Percentiles rank a stretch among this genome's conserved stretches.
These are phyloP conservation scores for Odobenus rosmarus DNA, from an alignment of 2,113 vertebrate genomes.

Conservation along the genomic window DNA sequence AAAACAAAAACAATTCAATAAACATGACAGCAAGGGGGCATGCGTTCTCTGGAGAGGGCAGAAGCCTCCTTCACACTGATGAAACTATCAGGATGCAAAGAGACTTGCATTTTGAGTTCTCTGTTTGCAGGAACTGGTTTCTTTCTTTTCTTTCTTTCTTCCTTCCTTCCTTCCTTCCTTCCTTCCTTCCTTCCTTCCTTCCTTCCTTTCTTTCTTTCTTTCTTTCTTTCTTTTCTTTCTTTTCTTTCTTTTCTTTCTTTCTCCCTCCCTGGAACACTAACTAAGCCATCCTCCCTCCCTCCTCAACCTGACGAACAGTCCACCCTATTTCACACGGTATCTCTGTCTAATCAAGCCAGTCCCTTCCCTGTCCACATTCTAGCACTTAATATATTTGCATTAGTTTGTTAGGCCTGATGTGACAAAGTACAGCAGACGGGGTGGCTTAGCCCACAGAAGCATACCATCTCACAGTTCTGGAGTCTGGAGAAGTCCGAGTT, in stretches of 20 bases:
- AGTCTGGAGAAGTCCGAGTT: not conserved
- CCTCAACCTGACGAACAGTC: not conserved
- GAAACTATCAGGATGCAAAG: slow-evolving; percentile 25
- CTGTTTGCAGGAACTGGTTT: not conserved
- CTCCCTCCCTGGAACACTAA: not conserved
- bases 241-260: not conserved
- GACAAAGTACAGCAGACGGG: not conserved
- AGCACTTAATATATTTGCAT: not conserved
- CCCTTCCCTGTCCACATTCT: not conserved
- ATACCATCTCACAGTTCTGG: not conserved
- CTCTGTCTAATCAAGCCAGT: not conserved
- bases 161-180: not conserved
- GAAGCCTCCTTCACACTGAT: not conserved
- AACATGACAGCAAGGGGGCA: not conserved
- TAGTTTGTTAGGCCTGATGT: not conserved
- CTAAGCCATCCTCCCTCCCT: not conserved
- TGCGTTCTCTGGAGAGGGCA: not conserved
- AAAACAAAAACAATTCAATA: slow-evolving; percentile 59
- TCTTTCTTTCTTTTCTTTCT: not conserved
- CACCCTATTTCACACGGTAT: not conserved
- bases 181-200: too few relatives aligned
- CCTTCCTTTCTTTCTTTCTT: not conserved
- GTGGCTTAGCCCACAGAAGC: not conserved
- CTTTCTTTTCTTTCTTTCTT: not conserved
- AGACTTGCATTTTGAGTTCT: slow-evolving; percentile 10